Evolutionary conservation across 2,113 vertebrate genomes (phyloP), one percentile per base, ranked within the genome.

Genomic region (Microcebus griseorufus): DNA sequence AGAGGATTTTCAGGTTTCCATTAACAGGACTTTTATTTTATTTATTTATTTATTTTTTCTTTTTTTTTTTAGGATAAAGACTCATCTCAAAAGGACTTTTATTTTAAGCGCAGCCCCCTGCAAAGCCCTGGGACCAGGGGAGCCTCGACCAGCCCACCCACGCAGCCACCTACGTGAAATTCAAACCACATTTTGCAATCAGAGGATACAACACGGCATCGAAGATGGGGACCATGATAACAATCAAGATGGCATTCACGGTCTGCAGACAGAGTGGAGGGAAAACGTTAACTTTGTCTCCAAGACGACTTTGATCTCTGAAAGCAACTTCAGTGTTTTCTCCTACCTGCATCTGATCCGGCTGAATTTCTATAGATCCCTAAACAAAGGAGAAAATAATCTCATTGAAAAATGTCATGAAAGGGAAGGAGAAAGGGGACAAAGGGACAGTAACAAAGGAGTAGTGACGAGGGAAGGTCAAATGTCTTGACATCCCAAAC

Each of bases 321-420:
- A 51, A 55, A 90, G 25, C 27, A 2, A 62, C 55, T 25, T 4
- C 10, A 23, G 0, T 11, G 4, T 32, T 65, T 83, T 81, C 55
- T 70, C 75, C 1, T 98, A 99, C 99, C 99, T 99, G 99, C 99
- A 99, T 99, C 97, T 99, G 99, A 94, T 99, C 99, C 1, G 99
- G 99, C 97, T 99, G 99, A 92, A 99, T 97, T 29, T 99, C 96
- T 53, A 99, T 23, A 2, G 16, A 0, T 79, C 99, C 99, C 99
- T 99, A 97, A 60, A 97, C 97, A 88, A 97, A 79, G 97, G 42
- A 95, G 42, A 95, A 88, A 60, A 6, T 91, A 80, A 84, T 42
- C 39, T 86, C 45, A 73, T 12, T n/a, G 60, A 37, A 39, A 75
- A 83, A 73, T n/a, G 8, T 27, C 65, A 82, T 9, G 42, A 64